Base-by-base conservation (phyloP, 1,140 invertebrate genomes). In the Argopecten irradians region DNA sequence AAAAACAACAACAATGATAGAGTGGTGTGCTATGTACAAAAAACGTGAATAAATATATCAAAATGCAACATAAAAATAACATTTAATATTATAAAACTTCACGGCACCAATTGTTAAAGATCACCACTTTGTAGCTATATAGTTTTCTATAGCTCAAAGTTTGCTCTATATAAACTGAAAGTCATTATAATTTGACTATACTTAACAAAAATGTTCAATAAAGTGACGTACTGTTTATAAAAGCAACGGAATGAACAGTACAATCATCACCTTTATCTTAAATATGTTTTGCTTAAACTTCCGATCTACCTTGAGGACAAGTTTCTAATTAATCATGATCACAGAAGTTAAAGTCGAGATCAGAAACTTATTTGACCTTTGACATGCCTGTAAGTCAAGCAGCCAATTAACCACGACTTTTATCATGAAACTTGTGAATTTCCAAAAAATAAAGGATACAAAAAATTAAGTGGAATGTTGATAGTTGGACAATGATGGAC, bases 11-110 rank as follows among this genome's bases (percentile, higher is more conserved):
- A 46, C 14, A 71, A 28, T 71, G 55, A 71, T 28, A 71, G 55
- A 71, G 55, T 71, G 55, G 22, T 28, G n/a, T 46, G 43, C 22
- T 71, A 71, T 71, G 28, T 71, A 71, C 55, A 71, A 71, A 71
- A n/a, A 71, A 71, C 55, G 55, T 71, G 55, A 71, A 71, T 71
- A 71, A 71, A 71, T 71, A 71, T 71, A 22, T 71, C 22, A 71
- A 71, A 71, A 71, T 71, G 55, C 55, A 71, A 71, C 55, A 71
- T 71, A 71, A 28, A 71, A 46, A 71, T 71, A 28, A 71, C 16
- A 71, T 71, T 22, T 28, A 71, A 71, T 71, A 71, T 71, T 71
- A 28, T 71, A 71, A 71, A 46, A 71, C n/a, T 71, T 71, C 55
- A 71, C 55, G n/a, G 55, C 55, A 71, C 55, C 55, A 71, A 71